Evolutionary conservation across 2,113 vertebrate species (phyloP).

Genomic region (Rhinichthys klamathensis): DNA sequence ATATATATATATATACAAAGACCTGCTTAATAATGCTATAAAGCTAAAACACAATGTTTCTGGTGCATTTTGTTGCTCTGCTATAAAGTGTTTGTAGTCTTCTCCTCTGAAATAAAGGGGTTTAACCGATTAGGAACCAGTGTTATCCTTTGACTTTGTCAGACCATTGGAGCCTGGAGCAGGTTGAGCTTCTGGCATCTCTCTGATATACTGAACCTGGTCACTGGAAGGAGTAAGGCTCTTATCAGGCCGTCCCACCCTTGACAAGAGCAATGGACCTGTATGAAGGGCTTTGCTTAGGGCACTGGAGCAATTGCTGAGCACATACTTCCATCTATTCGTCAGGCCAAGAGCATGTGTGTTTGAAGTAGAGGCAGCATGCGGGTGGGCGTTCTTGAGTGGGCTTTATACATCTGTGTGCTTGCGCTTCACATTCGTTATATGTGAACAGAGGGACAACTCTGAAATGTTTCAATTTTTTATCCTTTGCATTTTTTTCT

Average conservation of each 20-base stretch:
- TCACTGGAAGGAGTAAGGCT: not conserved
- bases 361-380: constrained; percentile 45
- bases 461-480: not conserved
- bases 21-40: too few species aligned
- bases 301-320: not conserved
- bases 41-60: not conserved
- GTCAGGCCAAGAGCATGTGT: constrained; percentile 18
- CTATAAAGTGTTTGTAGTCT: not conserved
- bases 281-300: not conserved
- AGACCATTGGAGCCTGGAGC: not conserved
- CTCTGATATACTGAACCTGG: not conserved
- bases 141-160: not conserved
- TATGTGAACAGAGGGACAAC: not conserved
- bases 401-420: constrained; percentile 26
- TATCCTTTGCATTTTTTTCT: not conserved
- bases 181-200: not conserved
- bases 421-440: not conserved
- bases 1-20: too few species aligned
- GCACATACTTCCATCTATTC: not conserved
- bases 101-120: not conserved
- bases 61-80: not conserved
- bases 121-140: constrained; percentile 3
- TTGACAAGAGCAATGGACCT: constrained; percentile 14
- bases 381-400: constrained; percentile 33
- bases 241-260: not conserved